Conservation (phyloP, 1,140 invertebrate species). For the Pachypsylla venusta region DNA sequence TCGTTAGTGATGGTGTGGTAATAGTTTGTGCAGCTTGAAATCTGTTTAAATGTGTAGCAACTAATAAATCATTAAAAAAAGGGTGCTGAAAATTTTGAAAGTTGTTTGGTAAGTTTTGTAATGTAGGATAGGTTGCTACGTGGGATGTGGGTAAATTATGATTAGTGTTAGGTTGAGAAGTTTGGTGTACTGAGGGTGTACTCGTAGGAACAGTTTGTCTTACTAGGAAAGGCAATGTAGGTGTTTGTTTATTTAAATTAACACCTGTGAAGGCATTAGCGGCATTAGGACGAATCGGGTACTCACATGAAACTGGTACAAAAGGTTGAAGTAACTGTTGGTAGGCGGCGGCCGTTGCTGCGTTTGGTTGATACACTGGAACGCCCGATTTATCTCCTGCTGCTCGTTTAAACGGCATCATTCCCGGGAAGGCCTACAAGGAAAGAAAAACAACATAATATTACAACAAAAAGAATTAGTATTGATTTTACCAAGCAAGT, state of each 20-base stretch:
- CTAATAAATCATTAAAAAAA: not conserved
- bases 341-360: slow-evolving; percentile 69
- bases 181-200: not conserved
- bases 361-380: slow-evolving; percentile 80
- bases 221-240: not conserved
- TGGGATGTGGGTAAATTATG: not conserved
- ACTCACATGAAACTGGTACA: slow-evolving; percentile 86
- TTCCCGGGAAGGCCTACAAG: slow-evolving; percentile 76
- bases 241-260: not conserved
- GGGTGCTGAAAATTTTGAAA: slow-evolving; percentile 2
- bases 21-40: not conserved
- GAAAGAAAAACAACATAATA: no score
- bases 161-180: not conserved
- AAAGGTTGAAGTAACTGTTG: slow-evolving; percentile 92
- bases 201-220: slow-evolving; percentile 4
- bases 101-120: not conserved
- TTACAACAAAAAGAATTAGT: no score
- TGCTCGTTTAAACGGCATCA: slow-evolving; percentile 86
- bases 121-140: not conserved
- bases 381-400: slow-evolving; percentile 88
- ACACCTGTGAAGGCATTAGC: not conserved
- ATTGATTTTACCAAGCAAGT: no score
- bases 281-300: slow-evolving; percentile 24
- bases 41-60: not conserved
- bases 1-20: not conserved